Evolutionary conservation across 2,113 vertebrate species (phyloP), one percentile per base, ranked within the genome.

Genomic region (Cygnus buccinator): DNA sequence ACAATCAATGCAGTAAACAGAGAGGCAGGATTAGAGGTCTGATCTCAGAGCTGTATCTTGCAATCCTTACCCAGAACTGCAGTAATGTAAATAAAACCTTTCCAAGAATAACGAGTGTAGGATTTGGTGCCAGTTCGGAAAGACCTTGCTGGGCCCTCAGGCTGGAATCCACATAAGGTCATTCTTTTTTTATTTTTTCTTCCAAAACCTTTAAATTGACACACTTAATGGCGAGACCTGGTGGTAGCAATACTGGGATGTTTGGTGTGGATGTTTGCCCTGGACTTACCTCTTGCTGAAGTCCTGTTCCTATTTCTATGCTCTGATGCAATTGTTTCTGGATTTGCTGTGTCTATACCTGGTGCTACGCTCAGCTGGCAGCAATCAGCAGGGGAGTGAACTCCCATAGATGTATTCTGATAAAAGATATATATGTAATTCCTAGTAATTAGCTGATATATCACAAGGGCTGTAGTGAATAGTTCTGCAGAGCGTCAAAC

Each of bases 1-100:
- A 70, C 86, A 94, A 91, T 94, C 94, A 87, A 85, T 94, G 89
- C 63, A 70, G 77, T 87, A 95, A 96, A 96, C 89, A 96, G 55
- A 89, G 89, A 86, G 80, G 80, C 90, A 66, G 89, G 91, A 94
- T 95, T 92, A 94, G 84, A 66, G 66, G 62, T 84, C 84, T 95
- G 70, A 89, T 89, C 81, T 92, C 71, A 37, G 84, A 57, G 57
- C 70, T 84, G 8, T 20, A 76, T 89, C 84, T 84, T 89, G 90
- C 86, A 96, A 76, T 92, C 77, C 73, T 84, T 94, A 90, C 70
- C 58, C 85, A 80, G 89, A 92, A 92, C 92, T 94, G 84, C 92
- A 92, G 13, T 84, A 91, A 87, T 37, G 86, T 93, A 93, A 96
- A 96, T 81, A 96, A 89, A 93, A 66, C 54, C 17, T 50, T 96